Conservation (phyloP, 2,113 vertebrate genomes). For the Capricornis sumatraensis region DNA sequence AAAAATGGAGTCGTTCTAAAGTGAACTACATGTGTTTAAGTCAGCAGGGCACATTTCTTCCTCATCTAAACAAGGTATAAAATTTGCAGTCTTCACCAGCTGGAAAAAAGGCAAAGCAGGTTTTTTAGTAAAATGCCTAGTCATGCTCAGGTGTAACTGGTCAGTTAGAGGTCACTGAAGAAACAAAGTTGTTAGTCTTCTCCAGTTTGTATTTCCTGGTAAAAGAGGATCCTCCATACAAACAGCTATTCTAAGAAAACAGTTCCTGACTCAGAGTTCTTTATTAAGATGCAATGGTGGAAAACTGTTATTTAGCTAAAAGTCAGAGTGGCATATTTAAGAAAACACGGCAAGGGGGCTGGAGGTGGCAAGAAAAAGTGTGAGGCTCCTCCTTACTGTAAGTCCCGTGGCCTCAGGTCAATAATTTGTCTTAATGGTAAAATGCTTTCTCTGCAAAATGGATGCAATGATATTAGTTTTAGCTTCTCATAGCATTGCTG, state of each 20-base stretch:
- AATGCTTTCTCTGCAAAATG: not conserved
- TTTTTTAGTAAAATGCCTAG: not conserved
- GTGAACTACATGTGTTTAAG: not conserved
- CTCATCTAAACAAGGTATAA: not conserved
- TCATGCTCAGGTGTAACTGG: not conserved
- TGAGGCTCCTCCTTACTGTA: not conserved
- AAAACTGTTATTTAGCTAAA: not conserved
- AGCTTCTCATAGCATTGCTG: not conserved
- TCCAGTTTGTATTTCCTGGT: not conserved
- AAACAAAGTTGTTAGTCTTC: not conserved
- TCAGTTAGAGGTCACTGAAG: not conserved
- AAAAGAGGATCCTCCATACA: not conserved
- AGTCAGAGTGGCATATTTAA: not conserved
- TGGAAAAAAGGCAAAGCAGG: not conserved
- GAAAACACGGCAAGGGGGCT: not conserved
- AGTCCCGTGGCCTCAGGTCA: not conserved
- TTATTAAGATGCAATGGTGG: not conserved
- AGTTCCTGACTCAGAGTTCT: not conserved
- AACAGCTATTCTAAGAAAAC: not conserved
- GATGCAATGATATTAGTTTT: too few relatives aligned
- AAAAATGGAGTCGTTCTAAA: not conserved
- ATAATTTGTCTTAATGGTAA: not conserved
- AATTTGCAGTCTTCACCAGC: not conserved
- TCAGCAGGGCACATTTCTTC: not conserved
- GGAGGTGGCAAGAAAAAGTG: not conserved